Evolutionary conservation across 35 echinoderm and acorn worm species (phyloP).

Genomic region (Holothuria glaberrima): DNA sequence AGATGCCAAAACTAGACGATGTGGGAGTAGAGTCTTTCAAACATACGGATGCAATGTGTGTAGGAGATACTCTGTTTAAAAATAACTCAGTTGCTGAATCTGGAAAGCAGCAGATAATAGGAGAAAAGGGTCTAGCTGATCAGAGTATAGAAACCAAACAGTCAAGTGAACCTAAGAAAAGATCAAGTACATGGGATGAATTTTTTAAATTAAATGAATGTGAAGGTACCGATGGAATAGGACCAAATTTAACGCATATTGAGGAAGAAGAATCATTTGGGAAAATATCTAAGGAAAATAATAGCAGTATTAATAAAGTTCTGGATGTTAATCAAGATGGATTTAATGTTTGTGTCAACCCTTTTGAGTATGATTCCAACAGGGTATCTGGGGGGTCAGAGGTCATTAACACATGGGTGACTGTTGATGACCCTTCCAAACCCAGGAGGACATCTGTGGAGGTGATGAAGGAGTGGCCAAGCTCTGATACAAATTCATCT

Average conservation of each 20-base stretch:
- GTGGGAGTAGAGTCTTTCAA: neutral
- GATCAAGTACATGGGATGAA: conserved; percentile 47
- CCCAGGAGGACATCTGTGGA: conserved; percentile 43
- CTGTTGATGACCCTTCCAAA: conserved; percentile 49
- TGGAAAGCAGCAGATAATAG: neutral
- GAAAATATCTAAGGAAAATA: too few relatives aligned
- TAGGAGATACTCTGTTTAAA: neutral
- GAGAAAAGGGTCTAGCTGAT: neutral
- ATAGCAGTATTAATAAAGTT: too few relatives aligned
- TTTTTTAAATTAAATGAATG: conserved; percentile 44
- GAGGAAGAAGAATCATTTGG: too few relatives aligned
- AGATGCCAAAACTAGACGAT: too few relatives aligned
- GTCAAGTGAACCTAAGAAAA: neutral
- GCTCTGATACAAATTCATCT: conserved; percentile 57
- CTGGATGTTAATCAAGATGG: neutral
- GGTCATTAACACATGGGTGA: conserved; percentile 53
- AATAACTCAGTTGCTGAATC: neutral
- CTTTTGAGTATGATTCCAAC: conserved; percentile 64
- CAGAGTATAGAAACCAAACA: neutral
- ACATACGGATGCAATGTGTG: too few relatives aligned
- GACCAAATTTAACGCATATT: neutral
- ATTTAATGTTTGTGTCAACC: conserved; percentile 69
- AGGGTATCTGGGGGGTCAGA: neutral
- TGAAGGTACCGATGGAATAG: neutral
- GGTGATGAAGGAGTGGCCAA: conserved; percentile 69